Percentiles rank a stretch among this genome's conserved stretches.
Evolutionary conservation across 1,140 invertebrate species (phyloP).

Genomic region (Zaprionus nigranus): DNA sequence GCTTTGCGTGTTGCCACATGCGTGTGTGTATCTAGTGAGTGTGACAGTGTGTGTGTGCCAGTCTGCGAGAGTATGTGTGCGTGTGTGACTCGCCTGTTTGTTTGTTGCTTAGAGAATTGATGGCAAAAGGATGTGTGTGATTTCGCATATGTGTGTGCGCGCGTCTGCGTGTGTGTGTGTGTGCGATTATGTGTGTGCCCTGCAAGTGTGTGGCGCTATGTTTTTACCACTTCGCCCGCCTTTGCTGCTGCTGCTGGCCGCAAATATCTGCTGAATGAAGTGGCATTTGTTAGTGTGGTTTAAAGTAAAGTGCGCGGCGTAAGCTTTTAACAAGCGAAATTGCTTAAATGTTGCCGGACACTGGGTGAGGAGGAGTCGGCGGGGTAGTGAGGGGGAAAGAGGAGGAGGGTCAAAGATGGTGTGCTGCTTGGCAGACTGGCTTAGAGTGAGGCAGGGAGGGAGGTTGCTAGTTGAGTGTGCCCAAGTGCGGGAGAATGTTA

Average conservation of each 20-base stretch:
- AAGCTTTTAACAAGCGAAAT: constrained; percentile 79
- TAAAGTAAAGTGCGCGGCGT: constrained; percentile 75
- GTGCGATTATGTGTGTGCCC: constrained; percentile 30
- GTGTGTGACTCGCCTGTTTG: constrained; percentile 64
- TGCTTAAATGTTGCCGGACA: constrained; percentile 71
- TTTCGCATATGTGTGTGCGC: constrained; percentile 57
- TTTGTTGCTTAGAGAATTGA: constrained; percentile 82
- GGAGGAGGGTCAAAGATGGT: constrained; percentile 1
- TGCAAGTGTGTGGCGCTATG: constrained; percentile 46
- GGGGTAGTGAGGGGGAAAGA: too few species aligned
- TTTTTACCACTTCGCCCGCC: constrained; percentile 5
- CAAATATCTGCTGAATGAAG: constrained; percentile 80
- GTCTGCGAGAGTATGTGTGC: constrained; percentile 31
- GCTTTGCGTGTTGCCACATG: constrained; percentile 78
- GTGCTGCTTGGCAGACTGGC: constrained; percentile 41
- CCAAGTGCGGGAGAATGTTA: constrained; percentile 44
- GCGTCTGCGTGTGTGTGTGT: constrained; percentile 35
- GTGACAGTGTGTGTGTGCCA: constrained; percentile 32
- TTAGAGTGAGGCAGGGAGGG: constrained; percentile 14
- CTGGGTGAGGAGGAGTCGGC: not conserved
- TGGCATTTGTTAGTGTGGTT: constrained; percentile 76
- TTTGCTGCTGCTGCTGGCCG: constrained; percentile 50
- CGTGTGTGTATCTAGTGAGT: constrained; percentile 34
- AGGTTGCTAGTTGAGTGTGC: constrained; percentile 5
- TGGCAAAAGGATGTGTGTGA: constrained; percentile 82